Evolutionary conservation across 1,140 invertebrate species (phyloP), one percentile per base, ranked within the genome.

Genomic region (Aphelenchoides avenae): DNA sequence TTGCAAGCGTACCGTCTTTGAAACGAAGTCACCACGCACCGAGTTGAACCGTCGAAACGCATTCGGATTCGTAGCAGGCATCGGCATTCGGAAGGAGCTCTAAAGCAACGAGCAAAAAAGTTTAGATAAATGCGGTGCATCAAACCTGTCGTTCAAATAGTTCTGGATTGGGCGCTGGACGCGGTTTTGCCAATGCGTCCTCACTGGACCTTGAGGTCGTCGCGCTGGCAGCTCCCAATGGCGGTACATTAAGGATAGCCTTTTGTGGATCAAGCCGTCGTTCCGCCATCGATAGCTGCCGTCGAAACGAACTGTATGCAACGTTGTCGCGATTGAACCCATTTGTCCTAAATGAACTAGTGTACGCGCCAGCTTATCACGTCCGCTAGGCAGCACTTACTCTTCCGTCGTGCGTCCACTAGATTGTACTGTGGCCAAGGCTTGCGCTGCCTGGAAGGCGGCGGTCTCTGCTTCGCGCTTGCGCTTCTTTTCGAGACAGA

Each of bases 401-500:
- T 44, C 5, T 39, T 13, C 29, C 22, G 42, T 22, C 1, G 42
- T 9, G 24, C 15, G 6, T n/a, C 34, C 3, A 13, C 57, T 11
- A 13, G 37, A 22, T 60, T 64, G 7, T 22, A 26, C 30, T 24
- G 15, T 22, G 33, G 52, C 62, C 3, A 73, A 39, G 11, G 41
- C 27, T 36, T 66, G 65, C 20, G 44, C 60, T 18, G 30, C 41
- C 18, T 53, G 50, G 46, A 46, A 65, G 4, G 53, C 50, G 7
- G 86, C 87, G 74, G 87, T 90, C 79, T 98, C 91, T 76, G 93
- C 94, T 74, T 98, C 95, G 57, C 95, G 82, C 65, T 91, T 88
- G 78, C 97, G 91, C 80, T 99, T 99, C 64, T 89, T 84, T 78
- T 99, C 94, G 55, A 99, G 79, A 76, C 95, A 99, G 11, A 93